These are phyloP conservation scores for Gorsachius magnificus DNA, from an alignment of 2,797 vertebrate species.

Conservation along the genomic window DNA sequence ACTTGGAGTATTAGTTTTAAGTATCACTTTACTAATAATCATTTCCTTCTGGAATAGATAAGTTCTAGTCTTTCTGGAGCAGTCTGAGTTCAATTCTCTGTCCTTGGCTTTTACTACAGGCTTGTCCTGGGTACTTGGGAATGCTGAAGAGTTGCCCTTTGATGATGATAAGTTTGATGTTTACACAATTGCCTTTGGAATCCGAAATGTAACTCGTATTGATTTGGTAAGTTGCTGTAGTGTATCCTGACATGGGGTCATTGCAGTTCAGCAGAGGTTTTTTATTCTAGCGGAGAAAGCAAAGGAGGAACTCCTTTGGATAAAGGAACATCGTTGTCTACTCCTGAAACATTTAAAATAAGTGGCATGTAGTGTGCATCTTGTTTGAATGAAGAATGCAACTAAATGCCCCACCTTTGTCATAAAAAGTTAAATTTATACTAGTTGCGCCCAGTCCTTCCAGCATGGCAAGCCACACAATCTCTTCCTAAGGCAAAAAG, in stretches of 20 bases:
- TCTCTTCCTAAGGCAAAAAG: neutral
- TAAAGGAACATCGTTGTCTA: neutral
- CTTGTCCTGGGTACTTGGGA: constrained; percentile 92
- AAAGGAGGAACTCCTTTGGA: neutral
- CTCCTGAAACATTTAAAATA: neutral
- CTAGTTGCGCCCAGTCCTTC: neutral
- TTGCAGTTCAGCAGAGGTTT: neutral
- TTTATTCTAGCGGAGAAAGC: neutral
- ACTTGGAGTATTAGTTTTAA: neutral
- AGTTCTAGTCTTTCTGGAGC: neutral
- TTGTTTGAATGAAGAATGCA: neutral
- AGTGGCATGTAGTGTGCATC: neutral
- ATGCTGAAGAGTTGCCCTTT: constrained; percentile 96
- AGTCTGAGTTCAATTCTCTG: neutral
- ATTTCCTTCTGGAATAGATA: neutral
- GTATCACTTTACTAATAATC: neutral
- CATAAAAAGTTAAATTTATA: neutral
- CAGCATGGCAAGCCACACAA: neutral
- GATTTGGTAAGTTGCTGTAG: constrained; percentile 78
- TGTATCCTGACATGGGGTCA: neutral
- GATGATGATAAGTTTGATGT: constrained; percentile 91
- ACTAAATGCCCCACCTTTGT: neutral
- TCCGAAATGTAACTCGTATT: constrained; percentile 93
- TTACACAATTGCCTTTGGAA: constrained; percentile 96
- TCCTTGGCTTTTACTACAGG: constrained; percentile 74